Evolutionary conservation across 2,888 invertebrate species (phyloP).

Genomic region (Hyposoter didymator): DNA sequence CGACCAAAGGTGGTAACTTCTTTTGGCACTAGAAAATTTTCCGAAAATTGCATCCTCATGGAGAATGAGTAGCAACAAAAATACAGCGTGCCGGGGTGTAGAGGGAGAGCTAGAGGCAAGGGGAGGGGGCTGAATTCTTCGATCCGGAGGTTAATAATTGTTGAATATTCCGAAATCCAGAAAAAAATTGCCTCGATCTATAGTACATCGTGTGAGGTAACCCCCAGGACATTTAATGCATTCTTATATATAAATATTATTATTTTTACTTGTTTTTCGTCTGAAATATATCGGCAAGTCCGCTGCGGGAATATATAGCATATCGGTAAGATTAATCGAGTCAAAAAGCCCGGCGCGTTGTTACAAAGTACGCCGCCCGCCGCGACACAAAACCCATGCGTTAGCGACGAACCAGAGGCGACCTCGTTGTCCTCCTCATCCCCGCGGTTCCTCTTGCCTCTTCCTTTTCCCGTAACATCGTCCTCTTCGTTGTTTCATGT

Average conservation of each 20-base stretch:
- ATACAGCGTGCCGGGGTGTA: too few species aligned
- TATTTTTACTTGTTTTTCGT: conserved; percentile 71
- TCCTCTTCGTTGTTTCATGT: conserved; percentile 67
- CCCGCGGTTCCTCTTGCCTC: conserved; percentile 40
- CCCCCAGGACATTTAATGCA: conserved; percentile 67
- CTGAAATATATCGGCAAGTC: conserved; percentile 78
- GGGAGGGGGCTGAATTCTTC: not conserved
- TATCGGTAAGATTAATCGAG: conserved; percentile 84
- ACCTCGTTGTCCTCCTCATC: conserved; percentile 54
- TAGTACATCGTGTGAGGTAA: conserved; percentile 59
- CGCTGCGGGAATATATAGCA: conserved; percentile 73
- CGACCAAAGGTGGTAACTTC: conserved; percentile 31
- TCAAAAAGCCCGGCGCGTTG: conserved; percentile 82
- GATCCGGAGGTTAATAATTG: not conserved
- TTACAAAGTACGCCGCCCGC: conserved; percentile 84
- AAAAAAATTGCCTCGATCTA: conserved; percentile 16
- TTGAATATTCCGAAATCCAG: not conserved
- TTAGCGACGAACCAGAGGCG: conserved; percentile 72
- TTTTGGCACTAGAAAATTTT: conserved; percentile 7
- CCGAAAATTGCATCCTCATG: conserved; percentile 80
- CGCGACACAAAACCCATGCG: conserved; percentile 72
- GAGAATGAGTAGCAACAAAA: conserved; percentile 34
- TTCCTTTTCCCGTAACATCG: conserved; percentile 44
- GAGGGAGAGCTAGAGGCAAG: not conserved
- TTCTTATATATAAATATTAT: conserved; percentile 21